phyloP scores from a whole-genome alignment of 2,888 invertebrate genomes.

The Dyspetes luteomarginatus region DNA sequence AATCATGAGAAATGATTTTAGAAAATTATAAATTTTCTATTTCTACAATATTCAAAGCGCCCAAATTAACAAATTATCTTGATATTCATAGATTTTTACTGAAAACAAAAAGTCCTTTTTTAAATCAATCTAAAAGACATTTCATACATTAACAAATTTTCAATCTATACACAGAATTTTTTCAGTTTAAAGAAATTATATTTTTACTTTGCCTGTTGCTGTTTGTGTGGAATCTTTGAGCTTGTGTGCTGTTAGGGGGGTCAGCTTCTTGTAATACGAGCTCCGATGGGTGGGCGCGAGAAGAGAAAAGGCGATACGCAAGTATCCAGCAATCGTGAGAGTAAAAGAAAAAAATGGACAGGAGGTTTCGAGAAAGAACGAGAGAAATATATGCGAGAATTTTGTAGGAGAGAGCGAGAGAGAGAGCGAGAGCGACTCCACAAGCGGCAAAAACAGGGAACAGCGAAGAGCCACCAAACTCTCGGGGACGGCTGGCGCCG shows the following conservation, averaged over 20 bases:
- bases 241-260: constrained; percentile 28
- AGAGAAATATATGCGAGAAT: constrained; percentile 58
- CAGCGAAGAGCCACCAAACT: constrained; percentile 54
- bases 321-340: constrained; percentile 34
- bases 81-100: no score
- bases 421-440: constrained; percentile 10
- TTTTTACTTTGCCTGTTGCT: no score
- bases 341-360: constrained; percentile 22
- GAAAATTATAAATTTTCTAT: no score
- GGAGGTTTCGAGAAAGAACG: constrained; percentile 45
- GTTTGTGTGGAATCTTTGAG: no score
- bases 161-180: no score
- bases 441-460: constrained; percentile 17
- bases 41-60: no score
- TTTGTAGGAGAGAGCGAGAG: background rate
- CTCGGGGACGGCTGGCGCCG: constrained; percentile 72
- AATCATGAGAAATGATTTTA: no score
- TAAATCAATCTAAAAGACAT: no score
- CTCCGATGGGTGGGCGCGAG: constrained; percentile 57
- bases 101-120: no score
- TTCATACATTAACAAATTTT: no score
- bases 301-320: constrained; percentile 50
- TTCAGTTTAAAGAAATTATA: no score
- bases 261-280: constrained; percentile 49
- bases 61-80: no score